Evolutionary conservation across 2,797 vertebrate genomes (phyloP).

Genomic region (Todus mexicanus): DNA sequence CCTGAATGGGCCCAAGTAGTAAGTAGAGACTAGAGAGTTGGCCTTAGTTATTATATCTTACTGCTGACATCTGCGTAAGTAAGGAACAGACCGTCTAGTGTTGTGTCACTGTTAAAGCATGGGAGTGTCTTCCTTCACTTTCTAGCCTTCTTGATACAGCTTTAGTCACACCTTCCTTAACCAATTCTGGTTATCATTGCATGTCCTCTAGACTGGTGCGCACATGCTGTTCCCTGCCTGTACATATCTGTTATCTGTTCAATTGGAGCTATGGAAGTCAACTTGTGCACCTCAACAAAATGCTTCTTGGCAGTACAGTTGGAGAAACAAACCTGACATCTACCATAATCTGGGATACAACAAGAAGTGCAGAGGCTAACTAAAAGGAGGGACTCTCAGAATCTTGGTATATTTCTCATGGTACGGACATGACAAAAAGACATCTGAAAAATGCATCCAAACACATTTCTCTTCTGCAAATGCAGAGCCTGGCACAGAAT

Average conservation of each 20-base stretch:
- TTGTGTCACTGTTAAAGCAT: neutral
- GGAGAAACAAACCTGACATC: neutral
- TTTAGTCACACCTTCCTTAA: neutral
- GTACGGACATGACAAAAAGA: neutral
- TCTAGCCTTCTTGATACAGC: neutral
- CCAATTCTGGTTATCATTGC: neutral
- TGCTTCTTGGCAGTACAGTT: neutral
- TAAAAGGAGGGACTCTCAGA: neutral
- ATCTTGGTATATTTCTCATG: neutral
- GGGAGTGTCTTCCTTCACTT: neutral
- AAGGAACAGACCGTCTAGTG: neutral
- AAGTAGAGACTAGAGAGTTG: neutral
- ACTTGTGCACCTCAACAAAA: neutral
- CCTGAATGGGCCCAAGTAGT: neutral
- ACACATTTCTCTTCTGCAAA: neutral
- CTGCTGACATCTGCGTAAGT: neutral
- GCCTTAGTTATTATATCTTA: neutral
- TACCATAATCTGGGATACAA: neutral
- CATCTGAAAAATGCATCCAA: neutral
- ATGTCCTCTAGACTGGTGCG: neutral
- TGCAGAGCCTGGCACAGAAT: neutral
- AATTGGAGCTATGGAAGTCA: neutral
- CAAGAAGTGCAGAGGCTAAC: neutral
- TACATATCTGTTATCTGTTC: neutral
- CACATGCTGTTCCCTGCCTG: neutral